A percentile compares a stretch with the other conserved stretches of the same genome.
phyloP scores from a whole-genome alignment of 2,888 invertebrate species.

The Hypena proboscidalis region DNA sequence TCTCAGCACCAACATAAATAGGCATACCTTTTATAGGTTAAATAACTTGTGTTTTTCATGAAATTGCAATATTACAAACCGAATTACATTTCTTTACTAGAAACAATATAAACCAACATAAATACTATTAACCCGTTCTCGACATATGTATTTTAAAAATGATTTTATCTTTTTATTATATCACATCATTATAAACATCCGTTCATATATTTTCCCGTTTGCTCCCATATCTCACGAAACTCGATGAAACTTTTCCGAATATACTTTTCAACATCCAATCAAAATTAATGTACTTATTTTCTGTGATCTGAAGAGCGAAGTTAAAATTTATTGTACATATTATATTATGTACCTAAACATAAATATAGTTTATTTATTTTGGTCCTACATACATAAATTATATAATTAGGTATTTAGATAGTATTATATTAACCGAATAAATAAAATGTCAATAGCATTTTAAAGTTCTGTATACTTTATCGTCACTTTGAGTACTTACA shows the following conservation, averaged over 20 bases:
- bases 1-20: too few relatives aligned
- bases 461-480: too few relatives aligned
- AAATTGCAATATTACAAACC: not conserved
- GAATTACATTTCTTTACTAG: not conserved
- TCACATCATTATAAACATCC: not conserved
- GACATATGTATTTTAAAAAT: too few relatives aligned
- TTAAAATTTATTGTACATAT: not conserved
- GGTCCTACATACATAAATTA: slow-evolving; percentile 1
- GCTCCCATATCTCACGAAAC: not conserved
- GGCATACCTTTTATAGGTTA: too few relatives aligned
- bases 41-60: not conserved
- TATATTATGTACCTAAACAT: slow-evolving; percentile 1
- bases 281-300: slow-evolving; percentile 2
- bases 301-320: not conserved
- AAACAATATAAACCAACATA: not conserved
- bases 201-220: not conserved
- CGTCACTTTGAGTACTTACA: too few relatives aligned
- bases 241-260: slow-evolving; percentile 1
- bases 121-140: too few relatives aligned
- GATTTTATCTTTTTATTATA: too few relatives aligned
- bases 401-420: too few relatives aligned
- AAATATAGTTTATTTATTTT: slow-evolving; percentile 5
- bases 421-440: slow-evolving; percentile 6
- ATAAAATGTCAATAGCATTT: slow-evolving; percentile 7
- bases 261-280: slow-evolving; percentile 5